Conservation (phyloP, 1,140 invertebrate genomes). For the Drosophila nigrodunni region DNA sequence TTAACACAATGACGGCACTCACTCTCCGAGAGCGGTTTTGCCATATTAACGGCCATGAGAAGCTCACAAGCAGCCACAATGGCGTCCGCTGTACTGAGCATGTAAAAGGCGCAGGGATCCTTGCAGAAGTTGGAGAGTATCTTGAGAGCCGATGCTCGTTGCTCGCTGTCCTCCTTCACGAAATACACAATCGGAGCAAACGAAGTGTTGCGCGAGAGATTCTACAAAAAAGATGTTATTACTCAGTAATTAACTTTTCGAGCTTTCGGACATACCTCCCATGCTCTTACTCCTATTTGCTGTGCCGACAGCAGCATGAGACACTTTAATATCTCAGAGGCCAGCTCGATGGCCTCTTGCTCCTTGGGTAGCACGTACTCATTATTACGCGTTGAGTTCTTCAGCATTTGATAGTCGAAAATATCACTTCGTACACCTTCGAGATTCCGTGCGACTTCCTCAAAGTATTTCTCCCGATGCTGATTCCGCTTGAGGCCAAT, state of each 20-base stretch:
- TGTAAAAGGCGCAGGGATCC: conserved; percentile 70
- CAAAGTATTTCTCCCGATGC: conserved; percentile 82
- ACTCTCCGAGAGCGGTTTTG: conserved; percentile 64
- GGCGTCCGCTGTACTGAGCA: conserved; percentile 76
- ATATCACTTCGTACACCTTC: conserved; percentile 80
- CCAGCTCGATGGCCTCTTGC: conserved; percentile 63
- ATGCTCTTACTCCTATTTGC: conserved; percentile 62
- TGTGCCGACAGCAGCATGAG: conserved; percentile 69
- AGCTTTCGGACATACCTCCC: conserved; percentile 54
- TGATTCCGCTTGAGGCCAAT: conserved; percentile 75
- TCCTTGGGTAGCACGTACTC: conserved; percentile 74
- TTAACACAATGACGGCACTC: conserved; percentile 78
- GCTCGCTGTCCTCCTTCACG: conserved; percentile 70
- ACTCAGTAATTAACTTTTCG: not conserved
- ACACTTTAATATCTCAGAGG: conserved; percentile 78
- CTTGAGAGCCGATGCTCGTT: conserved; percentile 67
- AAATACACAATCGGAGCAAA: conserved; percentile 76
- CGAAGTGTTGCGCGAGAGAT: conserved; percentile 55
- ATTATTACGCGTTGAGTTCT: conserved; percentile 65
- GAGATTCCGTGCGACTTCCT: conserved; percentile 79
- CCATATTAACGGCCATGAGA: conserved; percentile 70
- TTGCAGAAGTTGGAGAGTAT: conserved; percentile 83
- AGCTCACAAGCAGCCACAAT: conserved; percentile 78
- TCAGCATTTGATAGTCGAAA: conserved; percentile 78
- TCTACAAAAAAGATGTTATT: conserved; percentile 20